phyloP scores from a whole-genome alignment of 2,113 vertebrate species.

The Lophochroa leadbeateri region DNA sequence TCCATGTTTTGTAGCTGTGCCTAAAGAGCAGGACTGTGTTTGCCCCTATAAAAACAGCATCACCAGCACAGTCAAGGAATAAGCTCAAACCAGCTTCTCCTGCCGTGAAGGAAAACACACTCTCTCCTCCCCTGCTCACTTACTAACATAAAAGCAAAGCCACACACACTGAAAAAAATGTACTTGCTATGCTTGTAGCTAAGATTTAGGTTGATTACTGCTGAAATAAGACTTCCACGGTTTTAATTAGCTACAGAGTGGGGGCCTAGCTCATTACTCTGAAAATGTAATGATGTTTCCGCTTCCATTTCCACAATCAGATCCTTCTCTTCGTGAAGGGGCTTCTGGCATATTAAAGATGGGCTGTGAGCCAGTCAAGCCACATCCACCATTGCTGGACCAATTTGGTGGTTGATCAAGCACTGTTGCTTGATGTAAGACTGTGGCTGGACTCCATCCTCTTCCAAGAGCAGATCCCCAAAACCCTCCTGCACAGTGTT shows the following conservation, averaged over 20 bases:
- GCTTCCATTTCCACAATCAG: constrained; percentile 8
- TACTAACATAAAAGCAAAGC: background rate
- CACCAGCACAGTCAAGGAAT: background rate
- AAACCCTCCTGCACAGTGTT: background rate
- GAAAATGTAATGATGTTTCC: background rate
- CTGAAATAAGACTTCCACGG: constrained; percentile 24
- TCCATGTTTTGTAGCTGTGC: background rate
- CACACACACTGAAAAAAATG: background rate
- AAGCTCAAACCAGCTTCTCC: background rate
- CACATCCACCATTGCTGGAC: background rate
- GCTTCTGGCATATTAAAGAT: background rate
- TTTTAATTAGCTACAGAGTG: constrained; percentile 36
- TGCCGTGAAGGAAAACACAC: background rate
- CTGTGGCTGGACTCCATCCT: background rate
- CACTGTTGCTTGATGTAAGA: background rate
- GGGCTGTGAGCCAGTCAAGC: background rate
- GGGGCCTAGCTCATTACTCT: constrained; percentile 21
- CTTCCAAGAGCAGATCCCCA: background rate
- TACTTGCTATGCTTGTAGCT: background rate
- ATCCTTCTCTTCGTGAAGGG: background rate
- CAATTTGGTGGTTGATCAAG: background rate
- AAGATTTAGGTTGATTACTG: constrained; percentile 42
- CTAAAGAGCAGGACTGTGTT: background rate
- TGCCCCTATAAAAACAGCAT: background rate
- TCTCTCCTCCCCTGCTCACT: background rate